Conservation (phyloP, 2,888 invertebrate species). For the Euphydryas editha region DNA sequence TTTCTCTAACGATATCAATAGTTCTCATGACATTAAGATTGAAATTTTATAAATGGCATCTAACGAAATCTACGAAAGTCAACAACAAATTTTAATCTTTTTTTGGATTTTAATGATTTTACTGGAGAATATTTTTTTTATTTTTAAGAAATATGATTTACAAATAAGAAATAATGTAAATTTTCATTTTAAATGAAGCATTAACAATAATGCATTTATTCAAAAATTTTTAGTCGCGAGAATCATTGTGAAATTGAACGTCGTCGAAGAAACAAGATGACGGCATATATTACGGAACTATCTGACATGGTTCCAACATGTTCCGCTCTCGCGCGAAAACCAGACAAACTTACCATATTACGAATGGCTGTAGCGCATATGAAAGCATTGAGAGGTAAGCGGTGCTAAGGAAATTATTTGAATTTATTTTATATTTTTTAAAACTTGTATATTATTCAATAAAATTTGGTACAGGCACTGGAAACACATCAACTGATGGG, state of each 20-base stretch:
- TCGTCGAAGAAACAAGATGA: constrained; percentile 99
- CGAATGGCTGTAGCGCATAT: constrained; percentile 99
- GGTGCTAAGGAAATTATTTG: background rate
- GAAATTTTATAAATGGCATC: background rate
- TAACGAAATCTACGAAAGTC: background rate
- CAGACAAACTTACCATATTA: constrained; percentile 99
- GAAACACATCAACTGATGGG: constrained; percentile 97
- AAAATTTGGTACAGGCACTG: constrained; percentile 86
- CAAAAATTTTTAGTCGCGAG: constrained; percentile 88
- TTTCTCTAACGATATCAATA: constrained; percentile 14
- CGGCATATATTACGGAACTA: constrained; percentile 99
- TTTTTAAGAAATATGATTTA: no score
- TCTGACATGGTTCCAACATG: constrained; percentile 99
- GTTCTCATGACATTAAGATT: background rate
- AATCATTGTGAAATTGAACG: constrained; percentile 99
- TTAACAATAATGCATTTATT: no score
- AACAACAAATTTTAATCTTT: no score
- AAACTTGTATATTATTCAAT: no score
- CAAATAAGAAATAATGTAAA: no score
- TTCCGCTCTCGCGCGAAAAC: constrained; percentile 98
- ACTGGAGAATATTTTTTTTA: no score
- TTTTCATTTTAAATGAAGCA: no score
- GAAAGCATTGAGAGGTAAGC: constrained; percentile 96
- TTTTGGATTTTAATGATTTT: no score
- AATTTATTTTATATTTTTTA: no score